A percentile compares a stretch with the other conserved stretches of the same genome.
These are phyloP conservation scores for Talpa occidentalis DNA, from an alignment of 2,113 vertebrate species.

Conservation along the genomic window DNA sequence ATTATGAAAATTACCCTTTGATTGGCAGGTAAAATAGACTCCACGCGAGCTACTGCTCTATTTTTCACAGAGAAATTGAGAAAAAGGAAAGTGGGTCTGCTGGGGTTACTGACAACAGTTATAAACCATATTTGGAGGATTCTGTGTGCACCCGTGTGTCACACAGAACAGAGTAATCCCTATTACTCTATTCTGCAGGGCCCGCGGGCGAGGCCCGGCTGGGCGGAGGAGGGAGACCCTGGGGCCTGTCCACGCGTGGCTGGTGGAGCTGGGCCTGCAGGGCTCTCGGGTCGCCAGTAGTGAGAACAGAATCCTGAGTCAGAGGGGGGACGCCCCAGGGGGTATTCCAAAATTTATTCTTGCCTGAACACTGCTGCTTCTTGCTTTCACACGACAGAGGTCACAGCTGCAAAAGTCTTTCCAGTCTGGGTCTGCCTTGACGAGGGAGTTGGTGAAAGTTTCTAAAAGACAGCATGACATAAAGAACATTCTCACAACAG, in stretches of 20 bases:
- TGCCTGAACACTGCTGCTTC: not conserved
- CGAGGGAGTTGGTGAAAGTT: not conserved
- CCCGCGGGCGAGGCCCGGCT: too few species aligned
- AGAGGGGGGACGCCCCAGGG: too few species aligned
- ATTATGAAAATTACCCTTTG: not conserved
- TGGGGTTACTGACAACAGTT: constrained; percentile 56
- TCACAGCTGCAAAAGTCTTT: not conserved
- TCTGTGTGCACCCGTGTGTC: not conserved
- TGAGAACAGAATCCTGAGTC: too few species aligned
- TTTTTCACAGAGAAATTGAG: not conserved
- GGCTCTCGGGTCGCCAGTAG: not conserved
- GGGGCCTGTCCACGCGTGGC: too few species aligned
- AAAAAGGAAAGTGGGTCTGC: constrained; percentile 10
- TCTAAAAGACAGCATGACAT: not conserved
- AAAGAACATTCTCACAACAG: not conserved
- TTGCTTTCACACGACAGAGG: not conserved
- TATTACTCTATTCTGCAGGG: too few species aligned
- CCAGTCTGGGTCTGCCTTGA: not conserved
- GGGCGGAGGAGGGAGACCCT: too few species aligned
- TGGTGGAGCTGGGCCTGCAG: rapidly evolving
- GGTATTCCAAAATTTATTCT: too few species aligned
- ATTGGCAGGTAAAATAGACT: not conserved
- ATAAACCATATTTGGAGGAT: constrained; percentile 58
- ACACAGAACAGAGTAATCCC: too few species aligned
- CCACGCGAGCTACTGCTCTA: not conserved